A percentile compares a stretch with the other conserved stretches of the same genome.
Conservation (phyloP, 53 echinoderm and acorn worm species). For the Mesocentrotus franciscanus region DNA sequence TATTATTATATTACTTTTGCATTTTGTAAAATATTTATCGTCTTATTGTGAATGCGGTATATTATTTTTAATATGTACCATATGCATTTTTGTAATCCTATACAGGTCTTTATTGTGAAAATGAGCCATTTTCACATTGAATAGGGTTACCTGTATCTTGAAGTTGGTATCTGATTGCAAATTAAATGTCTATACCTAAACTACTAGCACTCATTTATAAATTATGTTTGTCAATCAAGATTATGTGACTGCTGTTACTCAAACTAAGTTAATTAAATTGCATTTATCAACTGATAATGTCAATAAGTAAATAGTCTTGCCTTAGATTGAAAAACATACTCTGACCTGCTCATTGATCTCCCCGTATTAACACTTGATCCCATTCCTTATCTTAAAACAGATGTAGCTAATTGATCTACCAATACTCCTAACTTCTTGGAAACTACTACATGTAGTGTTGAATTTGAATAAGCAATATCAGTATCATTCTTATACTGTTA, state of each 20-base stretch:
- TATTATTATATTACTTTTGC: neutral
- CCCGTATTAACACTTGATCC: neutral
- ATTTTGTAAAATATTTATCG: neutral
- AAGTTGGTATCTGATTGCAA: neutral
- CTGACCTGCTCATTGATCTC: neutral
- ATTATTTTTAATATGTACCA: neutral
- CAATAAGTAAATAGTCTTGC: neutral
- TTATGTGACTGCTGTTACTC: neutral
- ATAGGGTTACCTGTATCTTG: neutral
- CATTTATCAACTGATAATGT: slow-evolving; percentile 33
- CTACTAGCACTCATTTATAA: neutral
- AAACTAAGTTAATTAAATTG: neutral
- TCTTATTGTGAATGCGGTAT: neutral
- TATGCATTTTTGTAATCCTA: neutral
- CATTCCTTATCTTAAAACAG: neutral
- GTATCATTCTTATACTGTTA: neutral
- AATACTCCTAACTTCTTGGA: neutral
- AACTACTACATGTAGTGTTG: neutral
- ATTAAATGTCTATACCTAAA: neutral
- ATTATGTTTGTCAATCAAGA: neutral
- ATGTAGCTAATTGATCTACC: neutral
- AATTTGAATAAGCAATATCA: neutral
- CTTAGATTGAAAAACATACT: neutral
- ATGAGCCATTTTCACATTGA: neutral
- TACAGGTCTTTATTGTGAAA: neutral